Base-by-base conservation (phyloP, 2,888 invertebrate genomes). In the Maniola hyperantus region DNA sequence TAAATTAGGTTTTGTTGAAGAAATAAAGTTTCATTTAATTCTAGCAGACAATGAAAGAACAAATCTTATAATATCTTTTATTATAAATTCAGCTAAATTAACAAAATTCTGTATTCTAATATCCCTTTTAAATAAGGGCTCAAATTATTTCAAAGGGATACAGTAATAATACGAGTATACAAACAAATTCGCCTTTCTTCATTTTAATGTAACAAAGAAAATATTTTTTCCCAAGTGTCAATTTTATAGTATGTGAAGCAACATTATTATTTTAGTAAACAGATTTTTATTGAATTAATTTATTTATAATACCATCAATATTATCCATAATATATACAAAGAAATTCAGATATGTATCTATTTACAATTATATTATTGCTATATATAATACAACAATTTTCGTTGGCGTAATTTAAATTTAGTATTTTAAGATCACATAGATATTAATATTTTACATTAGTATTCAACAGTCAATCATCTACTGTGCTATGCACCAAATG, bases 81-180 rank as follows among this genome's bases (percentile, higher is more conserved):
- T 70, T 72, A 71, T 50, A 71, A 74, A 73, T 68, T 54, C 57
- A 73, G 69, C 61, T 57, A 64, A 73, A 71, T 66, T 51, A 75
- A 74, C 68, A 57, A 50, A 80, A 78, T 72, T 67, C 67, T 70
- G 64, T 74, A 69, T 77, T 82, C 74, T 83, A 84, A 90, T 90
- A 92, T 91, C 90, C 92, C 91, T 87, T 89, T 89, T 81, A 88
- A 91, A 92, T 90, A 91, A 85, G 92, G 91, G 91, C 92, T 91
- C 91, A 89, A 83, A 85, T 87, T 91, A 91, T 89, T 90, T 89
- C 72, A 89, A 91, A 91, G 91, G 91, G 91, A 91, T 91, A 91
- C 85, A 76, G 77, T 79, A 51, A 69, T 18, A 65, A 50, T 51
- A 54, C 39, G 11, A 44, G 18, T 20, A 55, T 54, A n/a, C n/a